phyloP scores from a whole-genome alignment of 37 sponge, comb jelly and placozoan genomes.

The Cladorhizidae sp. region DNA sequence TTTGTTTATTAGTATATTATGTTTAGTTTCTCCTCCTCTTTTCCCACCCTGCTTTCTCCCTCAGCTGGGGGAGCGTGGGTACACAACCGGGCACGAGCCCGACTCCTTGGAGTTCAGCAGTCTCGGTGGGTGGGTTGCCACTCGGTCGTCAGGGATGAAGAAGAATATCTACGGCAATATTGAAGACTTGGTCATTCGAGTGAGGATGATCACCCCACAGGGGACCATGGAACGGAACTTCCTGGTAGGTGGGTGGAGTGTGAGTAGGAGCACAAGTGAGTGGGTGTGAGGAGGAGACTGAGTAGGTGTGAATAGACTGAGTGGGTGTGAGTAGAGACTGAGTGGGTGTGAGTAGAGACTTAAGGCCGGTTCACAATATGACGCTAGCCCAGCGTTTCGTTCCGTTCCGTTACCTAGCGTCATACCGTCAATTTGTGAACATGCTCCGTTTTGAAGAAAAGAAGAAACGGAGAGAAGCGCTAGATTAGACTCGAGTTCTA shows the following conservation, averaged over 20 bases:
- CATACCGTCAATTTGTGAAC: no score
- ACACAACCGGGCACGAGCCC: slow-evolving; percentile 91
- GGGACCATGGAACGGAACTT: slow-evolving; percentile 85
- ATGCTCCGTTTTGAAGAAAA: no score
- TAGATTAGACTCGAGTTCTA: no score
- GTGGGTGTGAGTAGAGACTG: no score
- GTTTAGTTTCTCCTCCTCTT: background rate
- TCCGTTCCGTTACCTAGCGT: no score
- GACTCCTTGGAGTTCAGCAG: slow-evolving; percentile 95
- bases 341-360: no score
- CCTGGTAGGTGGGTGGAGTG: slow-evolving; percentile 28
- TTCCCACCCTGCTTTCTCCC: background rate
- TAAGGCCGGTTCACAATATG: no score
- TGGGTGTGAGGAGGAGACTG: no score
- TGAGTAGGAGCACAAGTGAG: background rate
- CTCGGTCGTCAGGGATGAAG: slow-evolving; percentile 96
- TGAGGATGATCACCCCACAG: slow-evolving; percentile 86
- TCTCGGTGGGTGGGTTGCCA: slow-evolving; percentile 96
- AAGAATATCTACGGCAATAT: slow-evolving; percentile 98
- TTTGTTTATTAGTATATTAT: background rate
- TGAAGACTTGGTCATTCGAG: slow-evolving; percentile 85
- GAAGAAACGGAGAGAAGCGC: no score
- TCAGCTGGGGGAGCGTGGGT: slow-evolving; percentile 81
- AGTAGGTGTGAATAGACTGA: no score
- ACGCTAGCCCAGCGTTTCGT: no score